Evolutionary conservation across 2,888 invertebrate species (phyloP).

Genomic region (Folsomia candida): DNA sequence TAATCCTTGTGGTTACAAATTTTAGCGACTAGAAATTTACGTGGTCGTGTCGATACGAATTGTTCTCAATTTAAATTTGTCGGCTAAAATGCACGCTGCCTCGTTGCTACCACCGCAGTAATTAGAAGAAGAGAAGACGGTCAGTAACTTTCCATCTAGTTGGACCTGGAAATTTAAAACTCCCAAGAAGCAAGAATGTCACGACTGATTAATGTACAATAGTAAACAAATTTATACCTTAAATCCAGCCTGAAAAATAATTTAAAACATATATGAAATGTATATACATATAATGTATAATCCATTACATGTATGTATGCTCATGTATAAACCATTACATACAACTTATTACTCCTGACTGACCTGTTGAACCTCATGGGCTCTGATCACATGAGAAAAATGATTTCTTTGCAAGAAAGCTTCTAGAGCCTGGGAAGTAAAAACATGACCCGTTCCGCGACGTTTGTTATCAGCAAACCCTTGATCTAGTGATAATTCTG

Average conservation of each 20-base stretch:
- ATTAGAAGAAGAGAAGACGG: slow-evolving; percentile 72
- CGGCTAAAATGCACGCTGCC: slow-evolving; percentile 68
- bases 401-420: slow-evolving; percentile 66
- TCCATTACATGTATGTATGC: too few relatives aligned
- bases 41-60: slow-evolving; percentile 63
- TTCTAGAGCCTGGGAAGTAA: slow-evolving; percentile 67
- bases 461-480: slow-evolving; percentile 68
- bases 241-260: too few relatives aligned
- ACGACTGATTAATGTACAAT: too few relatives aligned
- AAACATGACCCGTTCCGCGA: slow-evolving; percentile 72
- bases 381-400: slow-evolving; percentile 69
- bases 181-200: slow-evolving; percentile 2
- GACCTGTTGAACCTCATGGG: slow-evolving; percentile 69
- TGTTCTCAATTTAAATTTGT: slow-evolving; percentile 64
- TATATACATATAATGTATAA: too few relatives aligned
- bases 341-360: too few relatives aligned
- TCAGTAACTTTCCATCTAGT: slow-evolving; percentile 66
- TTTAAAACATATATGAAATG: too few relatives aligned
- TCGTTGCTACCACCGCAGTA: slow-evolving; percentile 73
- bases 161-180: slow-evolving; percentile 59
- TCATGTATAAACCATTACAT: too few relatives aligned
- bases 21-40: too few relatives aligned
- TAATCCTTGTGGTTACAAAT: too few relatives aligned
- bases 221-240: too few relatives aligned
- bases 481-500: slow-evolving; percentile 59